Base-by-base conservation (phyloP, 2,113 vertebrate species). In the Sciurus niger region DNA sequence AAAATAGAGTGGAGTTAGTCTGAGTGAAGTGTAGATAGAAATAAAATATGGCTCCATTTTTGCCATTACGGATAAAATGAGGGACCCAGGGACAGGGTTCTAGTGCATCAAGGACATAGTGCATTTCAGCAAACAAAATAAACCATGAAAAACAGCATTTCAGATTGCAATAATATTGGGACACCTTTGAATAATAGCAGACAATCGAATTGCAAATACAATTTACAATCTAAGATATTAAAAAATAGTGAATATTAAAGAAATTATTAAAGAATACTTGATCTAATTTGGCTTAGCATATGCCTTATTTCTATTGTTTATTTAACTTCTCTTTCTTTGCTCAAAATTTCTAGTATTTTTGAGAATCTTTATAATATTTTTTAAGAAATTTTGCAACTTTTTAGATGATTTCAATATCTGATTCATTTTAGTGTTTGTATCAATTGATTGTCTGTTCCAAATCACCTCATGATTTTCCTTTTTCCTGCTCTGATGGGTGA, bases 11-110 rank as follows among this genome's bases (percentile, higher is more conserved):
- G 3, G 20, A 85, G 10, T 24, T 73, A 10, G 6, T 73, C 14
- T 63, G 9, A 5, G 53, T 72, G 77, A 78, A 24, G 7, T 24
- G 5, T 2, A 65, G 12, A 2, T 6, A 11, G 3, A 28, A 22
- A n/a, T 30, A 34, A 79, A 85, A 40, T 60, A 67, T 16, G 37
- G 30, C 4, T 78, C 4, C 16, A 76, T 82, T 65, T 63, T 78
- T 67, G 7, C 22, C 6, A 14, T 2, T 73, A 32, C 68, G 8
- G 32, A 7, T 79, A 40, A 95, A 32, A 8, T 25, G 11, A 5
- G 28, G 53, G 11, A 67, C 25, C 1, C 18, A 12, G 0, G 1
- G 1, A 43, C n/a, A 89, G 14, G 17, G n/a, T 83, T 83, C 0
- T 60, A 77, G 48, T 4, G 46, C 46, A 84, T 17, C 34, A 78